Base-by-base conservation (phyloP, 2,113 vertebrate species). In the human (Homo sapiens) region DNA sequence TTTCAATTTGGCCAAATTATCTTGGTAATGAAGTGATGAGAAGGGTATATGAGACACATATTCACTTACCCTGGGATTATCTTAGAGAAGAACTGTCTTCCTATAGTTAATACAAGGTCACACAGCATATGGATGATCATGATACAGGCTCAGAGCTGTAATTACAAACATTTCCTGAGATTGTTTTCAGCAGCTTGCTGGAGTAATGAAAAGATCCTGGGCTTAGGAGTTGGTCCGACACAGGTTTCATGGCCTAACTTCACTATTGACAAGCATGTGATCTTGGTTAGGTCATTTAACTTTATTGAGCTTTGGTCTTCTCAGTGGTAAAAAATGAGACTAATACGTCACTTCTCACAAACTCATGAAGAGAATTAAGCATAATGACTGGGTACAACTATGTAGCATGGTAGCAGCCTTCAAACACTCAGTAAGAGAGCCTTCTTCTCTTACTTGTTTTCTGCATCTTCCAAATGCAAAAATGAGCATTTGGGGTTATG, bases 101-200 rank as follows among this genome's bases (percentile, higher is more conserved):
- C 20, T 95, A 10, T 2, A 35, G 25, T 27, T 50, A 66, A 79
- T 2, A 30, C 18, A 68, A 75, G 25, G 68, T 16, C 61, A 76
- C 0, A 2, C 11, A 14, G 40, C 0, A 0, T 38, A 0, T 11
- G 32, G 18, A 14, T n/a, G 40, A 43, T n/a, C 0, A 3, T 14
- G 38, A 68, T 3, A 55, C 45, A 32, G 18, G 14, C 72, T 70
- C 38, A 64, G 59, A 61, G 73, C 20, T 73, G 12, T 18, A 70
- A 57, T 75, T 75, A 38, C 32, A 83, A 57, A 43, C 30, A 43
- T 40, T 30, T 38, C 57, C 48, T 0, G 32, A 61, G 57, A 43
- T 35, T 64, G n/a, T 57, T 79, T 78, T 50, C 23, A 50, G 78
- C 32, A 64, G 13, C 35, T 93, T 83, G 2, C 79, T 57, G 16